Base-by-base conservation (phyloP, 2,113 vertebrate species). In the Labeo catla region DNA sequence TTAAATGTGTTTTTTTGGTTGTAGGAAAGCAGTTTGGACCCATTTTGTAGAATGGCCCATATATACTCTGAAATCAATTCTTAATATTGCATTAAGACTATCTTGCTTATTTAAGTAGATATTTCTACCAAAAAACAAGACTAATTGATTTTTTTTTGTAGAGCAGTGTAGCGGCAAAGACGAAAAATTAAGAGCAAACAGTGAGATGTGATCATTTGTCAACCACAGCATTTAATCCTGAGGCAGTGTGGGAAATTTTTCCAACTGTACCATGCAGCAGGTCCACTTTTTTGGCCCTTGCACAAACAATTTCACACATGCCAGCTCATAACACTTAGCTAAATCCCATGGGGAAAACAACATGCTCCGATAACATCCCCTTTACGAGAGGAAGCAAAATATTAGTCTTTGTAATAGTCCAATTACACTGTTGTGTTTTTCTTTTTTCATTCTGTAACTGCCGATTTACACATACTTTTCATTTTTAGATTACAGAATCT, bases 291-390 rank as follows among this genome's bases (percentile, higher is more conserved):
- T 45, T 36, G 65, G 50, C 43, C 72, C 36, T 11, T 61, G 65
- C 36, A 50, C 12, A 57, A 50, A 81, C 39, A 28, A 13, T 84
- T 39, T 43, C 61, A 34, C 39, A 45, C 50, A 59, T 45, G n/a
- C 72, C 65, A 45, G 16, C 39, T 54, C 7, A 83, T 15, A 72
- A 61, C 59, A 61, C 45, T 54, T 77, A 54, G n/a, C 70, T 23
- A 36, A 16, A 65, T 68, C 88, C 50, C 83, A 83, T 68, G 70
- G 72, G 84, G 74, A 88, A 88, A 68, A 47, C 34, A 57, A 28
- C 47, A 45, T 13, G 34, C 6, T 80, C 34, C 70, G 43, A 72
- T 81, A 77, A 84, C 83, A 87, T 87, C 65, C 76, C 28, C 54
- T 10, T 54, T 47, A 36, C 2, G 6, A 63, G 54, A 63, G 78